phyloP scores from a whole-genome alignment of 2,888 invertebrate species.

The Nebria brevicollis region DNA sequence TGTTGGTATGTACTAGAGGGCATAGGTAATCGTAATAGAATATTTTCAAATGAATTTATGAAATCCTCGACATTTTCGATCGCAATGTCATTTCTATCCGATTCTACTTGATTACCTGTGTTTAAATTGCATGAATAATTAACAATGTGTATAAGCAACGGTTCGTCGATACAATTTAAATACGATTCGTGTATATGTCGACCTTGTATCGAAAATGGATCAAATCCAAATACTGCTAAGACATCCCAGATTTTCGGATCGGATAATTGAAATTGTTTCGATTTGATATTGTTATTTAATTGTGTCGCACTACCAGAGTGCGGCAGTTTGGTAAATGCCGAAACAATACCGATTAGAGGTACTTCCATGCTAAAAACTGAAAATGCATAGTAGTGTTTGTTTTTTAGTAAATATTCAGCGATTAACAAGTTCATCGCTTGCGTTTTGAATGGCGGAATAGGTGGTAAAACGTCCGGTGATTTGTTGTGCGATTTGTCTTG shows the following conservation, averaged over 20 bases:
- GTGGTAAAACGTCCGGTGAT: constrained; percentile 55
- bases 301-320: constrained; percentile 56
- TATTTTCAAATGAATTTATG: constrained; percentile 34
- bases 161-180: constrained; percentile 48
- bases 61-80: constrained; percentile 16
- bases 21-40: constrained; percentile 43
- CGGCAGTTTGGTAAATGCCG: constrained; percentile 56
- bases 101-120: constrained; percentile 11
- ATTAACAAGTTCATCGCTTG: constrained; percentile 72
- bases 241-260: constrained; percentile 66
- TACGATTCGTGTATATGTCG: constrained; percentile 51
- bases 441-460: constrained; percentile 64
- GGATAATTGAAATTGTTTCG: constrained; percentile 58
- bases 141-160: constrained; percentile 53
- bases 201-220: constrained; percentile 50
- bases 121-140: constrained; percentile 44
- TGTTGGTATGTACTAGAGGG: constrained; percentile 45
- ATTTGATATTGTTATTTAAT: constrained; percentile 10
- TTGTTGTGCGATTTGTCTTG: constrained; percentile 60
- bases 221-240: constrained; percentile 58
- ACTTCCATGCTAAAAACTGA: constrained; percentile 73
- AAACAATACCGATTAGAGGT: constrained; percentile 65
- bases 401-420: constrained; percentile 69
- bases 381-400: constrained; percentile 69
- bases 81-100: constrained; percentile 8